Evolutionary conservation across 2,888 invertebrate species (phyloP).

Genomic region (Eupithecia subfuscata): DNA sequence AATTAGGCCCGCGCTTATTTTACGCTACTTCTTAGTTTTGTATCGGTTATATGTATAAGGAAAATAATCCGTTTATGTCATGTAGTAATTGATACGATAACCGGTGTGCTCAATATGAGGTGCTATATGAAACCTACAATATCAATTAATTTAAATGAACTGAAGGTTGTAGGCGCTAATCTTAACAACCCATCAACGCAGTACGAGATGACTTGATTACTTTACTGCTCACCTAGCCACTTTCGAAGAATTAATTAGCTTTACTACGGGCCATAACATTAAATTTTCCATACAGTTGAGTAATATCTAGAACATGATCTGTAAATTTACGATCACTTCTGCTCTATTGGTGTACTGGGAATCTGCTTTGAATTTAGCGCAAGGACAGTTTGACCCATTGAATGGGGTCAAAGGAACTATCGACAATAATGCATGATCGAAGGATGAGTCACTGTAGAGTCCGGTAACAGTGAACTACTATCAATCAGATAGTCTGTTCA

Average conservation of each 20-base stretch:
- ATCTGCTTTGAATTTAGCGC: constrained; percentile 72
- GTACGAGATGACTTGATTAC: constrained; percentile 40
- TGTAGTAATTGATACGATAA: not conserved
- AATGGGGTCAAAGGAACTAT: constrained; percentile 80
- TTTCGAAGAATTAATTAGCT: constrained; percentile 34
- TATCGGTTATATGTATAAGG: not conserved
- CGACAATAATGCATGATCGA: constrained; percentile 69
- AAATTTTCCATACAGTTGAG: constrained; percentile 29
- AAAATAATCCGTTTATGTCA: not conserved
- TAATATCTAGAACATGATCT: constrained; percentile 37
- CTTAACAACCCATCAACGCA: constrained; percentile 51
- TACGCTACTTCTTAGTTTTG: not conserved
- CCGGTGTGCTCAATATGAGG: not conserved
- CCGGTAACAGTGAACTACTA: constrained; percentile 64
- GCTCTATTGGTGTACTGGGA: constrained; percentile 71
- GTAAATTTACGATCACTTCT: constrained; percentile 51
- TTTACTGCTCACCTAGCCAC: constrained; percentile 38
- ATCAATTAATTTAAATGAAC: constrained; percentile 4
- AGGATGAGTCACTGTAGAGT: constrained; percentile 75
- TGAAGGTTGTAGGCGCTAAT: constrained; percentile 39
- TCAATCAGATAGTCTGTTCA: constrained; percentile 71
- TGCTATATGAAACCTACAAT: not conserved
- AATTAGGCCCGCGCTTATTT: not conserved
- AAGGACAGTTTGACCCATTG: constrained; percentile 74
- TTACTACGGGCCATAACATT: constrained; percentile 32